A percentile compares a stretch with the other conserved stretches of the same genome.
phyloP scores from a whole-genome alignment of 2,797 vertebrate species.

The Falco novaeseelandiae region DNA sequence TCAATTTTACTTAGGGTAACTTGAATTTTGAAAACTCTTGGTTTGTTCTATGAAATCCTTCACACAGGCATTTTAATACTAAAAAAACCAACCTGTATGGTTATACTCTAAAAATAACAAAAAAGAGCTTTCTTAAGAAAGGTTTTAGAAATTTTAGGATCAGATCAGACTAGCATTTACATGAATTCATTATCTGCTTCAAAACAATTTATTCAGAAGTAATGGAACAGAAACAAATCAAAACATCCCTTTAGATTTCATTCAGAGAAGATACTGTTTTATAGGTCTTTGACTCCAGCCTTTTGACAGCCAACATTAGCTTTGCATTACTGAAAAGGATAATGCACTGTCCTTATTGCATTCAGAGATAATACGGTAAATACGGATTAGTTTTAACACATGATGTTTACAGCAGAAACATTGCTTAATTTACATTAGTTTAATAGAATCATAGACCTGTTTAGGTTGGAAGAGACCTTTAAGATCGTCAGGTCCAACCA shows the following conservation, averaged over 20 bases:
- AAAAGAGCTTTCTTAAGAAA: neutral
- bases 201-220: slow-evolving; percentile 27
- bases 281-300: slow-evolving; percentile 32
- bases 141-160: neutral
- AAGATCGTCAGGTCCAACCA: too few species aligned
- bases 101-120: neutral
- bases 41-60: neutral
- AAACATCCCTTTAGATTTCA: slow-evolving; percentile 35
- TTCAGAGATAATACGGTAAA: slow-evolving; percentile 30
- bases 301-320: slow-evolving; percentile 51
- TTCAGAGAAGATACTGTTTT: slow-evolving; percentile 23
- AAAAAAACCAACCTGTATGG: neutral
- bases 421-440: neutral
- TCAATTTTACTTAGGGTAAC: neutral
- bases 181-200: slow-evolving; percentile 8
- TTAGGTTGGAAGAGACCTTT: too few species aligned
- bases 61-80: neutral
- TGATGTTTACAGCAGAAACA: neutral
- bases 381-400: slow-evolving; percentile 25
- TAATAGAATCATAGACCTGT: too few species aligned
- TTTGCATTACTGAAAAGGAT: slow-evolving; percentile 41
- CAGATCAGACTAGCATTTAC: neutral
- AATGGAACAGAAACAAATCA: slow-evolving; percentile 38
- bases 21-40: neutral
- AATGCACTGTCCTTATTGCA: neutral